Evolutionary conservation across 2,113 vertebrate genomes (phyloP), one percentile per base, ranked within the genome.

Genomic region (Callocephalon fimbriatum): DNA sequence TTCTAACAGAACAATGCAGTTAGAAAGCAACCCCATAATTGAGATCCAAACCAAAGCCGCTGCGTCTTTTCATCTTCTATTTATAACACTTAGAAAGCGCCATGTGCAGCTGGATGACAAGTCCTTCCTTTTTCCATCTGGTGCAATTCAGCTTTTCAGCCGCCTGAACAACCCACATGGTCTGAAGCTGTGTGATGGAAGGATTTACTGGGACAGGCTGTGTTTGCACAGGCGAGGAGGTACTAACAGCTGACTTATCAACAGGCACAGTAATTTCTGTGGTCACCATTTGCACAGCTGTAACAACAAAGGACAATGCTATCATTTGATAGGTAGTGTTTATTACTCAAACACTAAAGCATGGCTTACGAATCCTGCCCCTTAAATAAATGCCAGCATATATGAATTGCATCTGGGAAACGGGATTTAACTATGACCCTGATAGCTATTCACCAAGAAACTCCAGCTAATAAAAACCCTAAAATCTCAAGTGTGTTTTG

Each of bases 131-230:
- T 45, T 4, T 54, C 72, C 59, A 88, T 67, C 71, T 93, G 59
- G 15, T 80, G 67, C 66, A 83, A 90, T 92, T 90, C 19, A 90
- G 75, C 23, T 90, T 70, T 77, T 86, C 76, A 92, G 82, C 17
- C 4, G 4, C 42, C 50, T 44, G 54, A 94, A 73, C 1, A 2
- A 76, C 42, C 54, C 3, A 1, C 2, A 1, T 0, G 5, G 62
- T 44, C 54, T 88, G 54, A 88, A n/a, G 70, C 61, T 84, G 67
- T 67, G 76, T 53, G 81, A 90, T n/a, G 54, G 59, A 70, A 62
- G 70, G 76, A 88, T 87, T 93, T 88, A 82, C 21, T 76, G 35
- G 51, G 51, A 47, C 1, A 6, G 53, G 42, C 62, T 82, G 38
- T 80, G 31, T 73, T 91, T 91, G 75, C 17, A 58, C n/a, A 87